These are phyloP conservation scores for Phalacrocorax brasilianus DNA, from an alignment of 2,113 vertebrate species.

Conservation along the genomic window DNA sequence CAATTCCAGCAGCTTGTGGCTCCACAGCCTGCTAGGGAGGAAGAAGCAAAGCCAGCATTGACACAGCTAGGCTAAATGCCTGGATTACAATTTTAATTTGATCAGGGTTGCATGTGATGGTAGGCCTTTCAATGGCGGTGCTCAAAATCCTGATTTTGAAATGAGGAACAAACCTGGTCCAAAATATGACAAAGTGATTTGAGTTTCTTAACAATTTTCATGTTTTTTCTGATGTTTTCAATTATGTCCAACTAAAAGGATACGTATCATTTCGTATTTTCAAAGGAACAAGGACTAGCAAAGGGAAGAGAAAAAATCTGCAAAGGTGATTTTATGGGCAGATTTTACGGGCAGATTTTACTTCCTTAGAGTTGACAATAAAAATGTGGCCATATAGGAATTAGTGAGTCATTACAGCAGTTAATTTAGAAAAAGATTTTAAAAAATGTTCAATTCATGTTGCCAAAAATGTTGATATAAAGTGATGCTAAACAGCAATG, in stretches of 20 bases:
- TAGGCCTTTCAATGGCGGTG: background rate
- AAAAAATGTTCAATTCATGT: background rate
- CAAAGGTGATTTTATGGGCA: accelerated
- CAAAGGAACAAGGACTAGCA: background rate
- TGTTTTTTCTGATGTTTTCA: background rate
- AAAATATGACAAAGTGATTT: background rate
- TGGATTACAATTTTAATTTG: background rate
- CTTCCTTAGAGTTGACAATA: background rate
- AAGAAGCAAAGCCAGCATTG: background rate
- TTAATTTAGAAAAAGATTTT: background rate
- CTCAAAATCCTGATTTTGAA: background rate
- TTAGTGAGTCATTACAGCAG: background rate
- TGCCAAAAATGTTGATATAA: background rate
- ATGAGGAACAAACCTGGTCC: background rate
- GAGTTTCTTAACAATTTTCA: background rate
- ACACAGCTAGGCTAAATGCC: background rate
- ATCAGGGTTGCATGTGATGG: background rate
- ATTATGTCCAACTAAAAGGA: background rate
- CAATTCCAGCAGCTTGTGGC: background rate
- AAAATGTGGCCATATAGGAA: background rate
- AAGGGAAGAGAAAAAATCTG: background rate
- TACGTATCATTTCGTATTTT: background rate
- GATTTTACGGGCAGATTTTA: background rate
- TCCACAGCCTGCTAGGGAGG: background rate
- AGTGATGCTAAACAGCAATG: background rate